These are phyloP conservation scores for Anguilla anguilla DNA, from an alignment of 2,797 vertebrate species.

Conservation along the genomic window DNA sequence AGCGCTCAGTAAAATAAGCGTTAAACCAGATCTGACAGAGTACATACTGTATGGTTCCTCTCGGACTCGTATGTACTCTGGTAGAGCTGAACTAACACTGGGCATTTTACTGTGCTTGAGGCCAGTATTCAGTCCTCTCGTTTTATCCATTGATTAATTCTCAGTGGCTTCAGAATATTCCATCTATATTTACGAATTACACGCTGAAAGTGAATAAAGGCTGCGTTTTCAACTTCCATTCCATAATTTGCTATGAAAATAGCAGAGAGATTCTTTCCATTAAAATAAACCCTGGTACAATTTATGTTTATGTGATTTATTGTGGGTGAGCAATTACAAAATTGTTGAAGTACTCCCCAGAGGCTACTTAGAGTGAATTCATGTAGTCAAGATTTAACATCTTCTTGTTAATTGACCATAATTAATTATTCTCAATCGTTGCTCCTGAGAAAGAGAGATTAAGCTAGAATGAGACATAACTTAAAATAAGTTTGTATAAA, in stretches of 20 bases:
- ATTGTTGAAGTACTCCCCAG: background rate
- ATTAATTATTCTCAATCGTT: background rate
- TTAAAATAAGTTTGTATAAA: constrained; percentile 19
- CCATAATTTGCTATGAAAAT: background rate
- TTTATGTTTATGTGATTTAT: background rate
- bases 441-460: background rate
- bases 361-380: background rate
- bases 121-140: background rate
- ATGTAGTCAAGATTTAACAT: background rate
- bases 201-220: background rate
- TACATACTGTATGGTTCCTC: too few species aligned
- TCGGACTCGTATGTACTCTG: too few species aligned
- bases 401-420: background rate
- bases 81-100: too few species aligned
- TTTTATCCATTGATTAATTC: background rate
- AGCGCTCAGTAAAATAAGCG: background rate
- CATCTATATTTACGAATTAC: background rate
- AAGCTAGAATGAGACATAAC: background rate
- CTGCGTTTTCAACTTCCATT: background rate
- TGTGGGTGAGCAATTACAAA: background rate
- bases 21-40: too few species aligned
- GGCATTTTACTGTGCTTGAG: background rate
- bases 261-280: background rate
- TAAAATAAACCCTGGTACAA: background rate
- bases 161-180: background rate